Evolutionary conservation across 2,888 invertebrate genomes (phyloP), one percentile per base, ranked within the genome.

Genomic region (Bellardia pandia): DNA sequence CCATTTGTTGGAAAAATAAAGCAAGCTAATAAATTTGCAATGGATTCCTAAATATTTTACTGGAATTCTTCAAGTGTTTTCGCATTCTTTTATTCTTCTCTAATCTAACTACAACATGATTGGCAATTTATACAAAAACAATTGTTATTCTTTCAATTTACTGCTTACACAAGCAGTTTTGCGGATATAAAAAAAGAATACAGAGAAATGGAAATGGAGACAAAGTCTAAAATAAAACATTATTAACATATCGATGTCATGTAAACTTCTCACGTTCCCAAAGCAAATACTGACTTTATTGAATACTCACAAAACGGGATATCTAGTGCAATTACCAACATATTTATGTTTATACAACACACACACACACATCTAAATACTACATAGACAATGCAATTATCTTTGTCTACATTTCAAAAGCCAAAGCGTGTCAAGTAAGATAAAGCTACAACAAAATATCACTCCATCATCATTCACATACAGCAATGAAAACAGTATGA

Each of bases 211-310:
- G 4, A 69, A 58, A 77, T 23, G 23, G 23, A 23, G 1, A n/a
- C n/a, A 8, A 42, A 53, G 14, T 40, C 30, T 6, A 71, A 64
- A 72, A 45, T 30, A 72, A 72, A 76, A 77, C 76, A 86, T 74
- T 71, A 80, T 80, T 76, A 86, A 81, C 79, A 83, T 86, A 86
- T 83, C 78, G 77, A 75, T 86, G 86, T 86, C 86, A 79, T 71
- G 82, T 37, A 79, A 83, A 82, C 82, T 64, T 37, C 75, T 79
- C 86, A 86, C 86, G 79, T 83, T 79, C 64, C 53, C 16, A 83
- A 86, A 62, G 75, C 79, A 85, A 85, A 79, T 85, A 75, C 75
- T 75, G 56, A 79, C 45, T 79, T 75, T 79, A 86, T 79, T 75
- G 75, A 86, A 86, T 64, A 66, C 48, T 30, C 23, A 42, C 60